Conservation (phyloP, 2,113 vertebrate species). For the Stigmatopora nigra region DNA sequence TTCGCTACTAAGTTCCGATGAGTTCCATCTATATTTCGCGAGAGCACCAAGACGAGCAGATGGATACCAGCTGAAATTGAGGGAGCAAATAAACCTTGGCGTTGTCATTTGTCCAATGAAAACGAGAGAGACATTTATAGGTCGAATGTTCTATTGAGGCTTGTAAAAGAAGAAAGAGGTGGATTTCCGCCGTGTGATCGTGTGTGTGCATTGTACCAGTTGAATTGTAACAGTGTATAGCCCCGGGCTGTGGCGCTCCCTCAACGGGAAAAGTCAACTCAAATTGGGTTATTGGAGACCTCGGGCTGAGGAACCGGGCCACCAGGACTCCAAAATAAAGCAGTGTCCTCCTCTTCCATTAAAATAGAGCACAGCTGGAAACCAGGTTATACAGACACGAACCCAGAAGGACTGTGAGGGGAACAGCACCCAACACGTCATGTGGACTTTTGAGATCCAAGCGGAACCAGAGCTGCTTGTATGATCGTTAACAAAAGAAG, state of each 20-base stretch:
- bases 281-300: slow-evolving; percentile 72
- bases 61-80: neutral
- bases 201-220: slow-evolving; percentile 57
- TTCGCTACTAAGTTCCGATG: neutral
- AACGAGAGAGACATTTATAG: neutral
- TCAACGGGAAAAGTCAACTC: slow-evolving; percentile 69
- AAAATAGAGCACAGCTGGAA: slow-evolving; percentile 60
- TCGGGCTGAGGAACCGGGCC: slow-evolving; percentile 60
- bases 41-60: neutral
- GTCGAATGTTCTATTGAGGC: slow-evolving; percentile 4
- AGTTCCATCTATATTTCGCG: neutral
- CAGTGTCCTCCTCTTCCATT: slow-evolving; percentile 45
- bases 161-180: slow-evolving; percentile 1
- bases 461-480: neutral
- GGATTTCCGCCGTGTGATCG: slow-evolving; percentile 16
- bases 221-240: slow-evolving; percentile 54
- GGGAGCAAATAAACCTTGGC: neutral
- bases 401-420: slow-evolving; percentile 22
- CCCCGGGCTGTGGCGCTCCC: slow-evolving; percentile 58
- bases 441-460: slow-evolving; percentile 22
- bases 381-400: slow-evolving; percentile 52
- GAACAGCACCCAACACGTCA: slow-evolving; percentile 16
- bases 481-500: slow-evolving; percentile 29
- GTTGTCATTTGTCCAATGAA: neutral
- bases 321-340: slow-evolving; percentile 68